Evolutionary conservation across 35 echinoderm and acorn worm species (phyloP).

Genomic region (Eucidaris tribuloides): DNA sequence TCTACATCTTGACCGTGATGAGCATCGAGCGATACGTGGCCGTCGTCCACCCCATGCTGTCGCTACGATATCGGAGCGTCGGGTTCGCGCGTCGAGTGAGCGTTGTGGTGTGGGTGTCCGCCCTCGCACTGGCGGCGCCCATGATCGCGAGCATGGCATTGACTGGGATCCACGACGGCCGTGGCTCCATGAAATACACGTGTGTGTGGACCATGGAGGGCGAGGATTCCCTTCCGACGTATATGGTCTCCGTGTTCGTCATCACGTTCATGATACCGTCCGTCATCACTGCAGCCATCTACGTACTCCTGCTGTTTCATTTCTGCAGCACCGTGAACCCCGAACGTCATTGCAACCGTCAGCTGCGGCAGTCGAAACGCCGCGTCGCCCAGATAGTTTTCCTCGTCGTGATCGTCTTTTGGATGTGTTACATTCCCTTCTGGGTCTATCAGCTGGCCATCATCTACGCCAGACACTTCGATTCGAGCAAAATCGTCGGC

Average conservation of each 20-base stretch:
- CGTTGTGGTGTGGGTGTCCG: constrained; percentile 47
- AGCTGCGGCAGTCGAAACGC: constrained; percentile 49
- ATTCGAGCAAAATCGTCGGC: constrained; percentile 36
- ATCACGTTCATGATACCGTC: constrained; percentile 68
- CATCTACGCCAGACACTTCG: constrained; percentile 28
- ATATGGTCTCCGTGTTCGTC: constrained; percentile 56
- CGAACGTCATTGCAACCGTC: constrained; percentile 24
- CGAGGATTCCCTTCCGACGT: background rate
- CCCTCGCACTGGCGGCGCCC: constrained; percentile 23
- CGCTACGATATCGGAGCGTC: constrained; percentile 57
- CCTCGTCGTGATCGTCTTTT: constrained; percentile 67
- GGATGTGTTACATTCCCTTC: constrained; percentile 82
- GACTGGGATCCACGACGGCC: background rate
- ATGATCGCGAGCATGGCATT: constrained; percentile 42
- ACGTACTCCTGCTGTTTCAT: constrained; percentile 35
- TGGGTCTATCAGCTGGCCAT: constrained; percentile 63
- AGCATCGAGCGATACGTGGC: constrained; percentile 86
- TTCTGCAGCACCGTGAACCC: constrained; percentile 49
- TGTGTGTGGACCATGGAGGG: constrained; percentile 57
- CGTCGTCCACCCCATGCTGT: constrained; percentile 77
- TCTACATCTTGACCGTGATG: constrained; percentile 77
- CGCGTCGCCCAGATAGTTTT: constrained; percentile 72
- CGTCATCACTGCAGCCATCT: constrained; percentile 23
- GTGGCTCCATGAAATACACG: constrained; percentile 10
- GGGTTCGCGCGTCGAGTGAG: constrained; percentile 49